These are phyloP conservation scores for Stomorhina lunata DNA, from an alignment of 2,888 invertebrate genomes.

Conservation along the genomic window DNA sequence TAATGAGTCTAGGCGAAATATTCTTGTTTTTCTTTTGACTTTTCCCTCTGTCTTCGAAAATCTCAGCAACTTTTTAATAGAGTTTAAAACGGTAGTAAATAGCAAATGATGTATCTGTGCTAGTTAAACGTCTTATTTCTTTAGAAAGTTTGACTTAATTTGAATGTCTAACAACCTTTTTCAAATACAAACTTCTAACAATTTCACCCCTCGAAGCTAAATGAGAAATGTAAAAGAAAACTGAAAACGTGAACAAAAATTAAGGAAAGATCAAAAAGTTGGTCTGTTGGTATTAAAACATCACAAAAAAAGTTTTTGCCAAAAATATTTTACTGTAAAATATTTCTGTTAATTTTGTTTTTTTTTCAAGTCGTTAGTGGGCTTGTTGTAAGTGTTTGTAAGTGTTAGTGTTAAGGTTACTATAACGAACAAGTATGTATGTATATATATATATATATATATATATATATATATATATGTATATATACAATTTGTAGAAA, in stretches of 20 bases:
- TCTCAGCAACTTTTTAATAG: conserved; percentile 2
- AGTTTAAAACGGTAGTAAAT: conserved; percentile 1
- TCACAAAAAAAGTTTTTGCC: conserved; percentile 16
- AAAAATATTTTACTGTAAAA: not conserved
- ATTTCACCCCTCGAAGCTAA: not conserved
- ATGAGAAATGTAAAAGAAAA: not conserved
- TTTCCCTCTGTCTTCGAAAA: not conserved
- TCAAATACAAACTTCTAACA: not conserved
- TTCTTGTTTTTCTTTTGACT: too few species aligned
- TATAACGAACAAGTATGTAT: not conserved
- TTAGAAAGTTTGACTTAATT: not conserved
- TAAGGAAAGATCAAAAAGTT: conserved; percentile 32
- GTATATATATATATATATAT: not conserved
- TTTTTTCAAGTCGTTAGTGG: not conserved
- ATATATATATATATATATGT: not conserved
- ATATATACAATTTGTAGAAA: too few species aligned
- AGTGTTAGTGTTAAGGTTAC: not conserved
- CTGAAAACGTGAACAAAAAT: not conserved
- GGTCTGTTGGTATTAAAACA: not conserved
- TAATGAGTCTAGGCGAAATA: not conserved
- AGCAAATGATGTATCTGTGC: not conserved
- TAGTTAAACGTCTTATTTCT: not conserved
- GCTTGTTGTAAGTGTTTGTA: not conserved
- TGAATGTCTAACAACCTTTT: not conserved
- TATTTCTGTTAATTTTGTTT: not conserved